These are phyloP conservation scores for Drosophila gunungcola DNA, from an alignment of 1,140 invertebrate genomes.

Conservation along the genomic window DNA sequence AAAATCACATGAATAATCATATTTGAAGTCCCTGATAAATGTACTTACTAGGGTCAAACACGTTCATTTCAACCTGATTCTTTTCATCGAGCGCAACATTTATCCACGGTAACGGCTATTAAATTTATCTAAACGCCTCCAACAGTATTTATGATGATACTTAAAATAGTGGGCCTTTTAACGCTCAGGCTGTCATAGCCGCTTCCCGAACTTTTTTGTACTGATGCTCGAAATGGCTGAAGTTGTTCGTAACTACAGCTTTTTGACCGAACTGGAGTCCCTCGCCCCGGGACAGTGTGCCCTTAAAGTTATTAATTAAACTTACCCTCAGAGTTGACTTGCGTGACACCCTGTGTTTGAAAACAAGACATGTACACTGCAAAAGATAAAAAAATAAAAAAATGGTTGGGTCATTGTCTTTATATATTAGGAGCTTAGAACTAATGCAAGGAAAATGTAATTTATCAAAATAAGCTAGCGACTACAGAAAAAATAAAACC, in stretches of 20 bases:
- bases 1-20: too few species aligned
- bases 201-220: slow-evolving; percentile 61
- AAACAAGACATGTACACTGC: slow-evolving; percentile 68
- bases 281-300: slow-evolving; percentile 7
- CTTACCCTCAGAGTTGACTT: slow-evolving; percentile 83
- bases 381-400: slow-evolving; percentile 43
- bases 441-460: too few species aligned
- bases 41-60: too few species aligned
- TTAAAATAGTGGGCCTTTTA: slow-evolving; percentile 36
- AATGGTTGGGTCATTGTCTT: not conserved
- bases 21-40: too few species aligned
- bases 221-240: slow-evolving; percentile 75
- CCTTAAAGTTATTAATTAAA: slow-evolving; percentile 82
- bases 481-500: too few species aligned
- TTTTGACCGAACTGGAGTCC: not conserved
- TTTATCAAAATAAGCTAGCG: too few species aligned
- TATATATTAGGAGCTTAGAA: not conserved
- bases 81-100: too few species aligned
- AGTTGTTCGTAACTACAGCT: slow-evolving; percentile 37
- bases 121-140: too few species aligned
- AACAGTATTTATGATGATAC: too few species aligned
- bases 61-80: too few species aligned
- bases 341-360: slow-evolving; percentile 59
- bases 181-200: slow-evolving; percentile 48
- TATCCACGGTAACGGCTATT: too few species aligned